These are phyloP conservation scores for Morone saxatilis DNA, from an alignment of 2,113 vertebrate species.

Conservation along the genomic window DNA sequence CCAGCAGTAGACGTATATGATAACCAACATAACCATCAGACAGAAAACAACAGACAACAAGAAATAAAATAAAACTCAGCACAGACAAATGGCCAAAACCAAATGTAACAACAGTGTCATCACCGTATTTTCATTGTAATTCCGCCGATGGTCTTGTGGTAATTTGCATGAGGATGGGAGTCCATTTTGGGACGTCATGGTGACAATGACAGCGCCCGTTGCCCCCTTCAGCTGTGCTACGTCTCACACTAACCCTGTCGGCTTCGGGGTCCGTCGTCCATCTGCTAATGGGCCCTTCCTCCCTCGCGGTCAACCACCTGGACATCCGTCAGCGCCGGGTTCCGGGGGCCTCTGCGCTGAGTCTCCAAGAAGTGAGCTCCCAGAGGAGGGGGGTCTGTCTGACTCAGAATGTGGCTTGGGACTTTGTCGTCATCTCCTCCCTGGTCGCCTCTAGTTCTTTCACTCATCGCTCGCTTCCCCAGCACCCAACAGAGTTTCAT, in stretches of 20 bases:
- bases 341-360: constrained; percentile 36
- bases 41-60: no score
- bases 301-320: constrained; percentile 73
- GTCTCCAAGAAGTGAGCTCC: constrained; percentile 50
- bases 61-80: constrained; percentile 2
- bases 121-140: constrained; percentile 21
- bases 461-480: constrained; percentile 55
- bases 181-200: constrained; percentile 33
- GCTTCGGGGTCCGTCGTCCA: constrained; percentile 40
- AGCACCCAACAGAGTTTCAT: constrained; percentile 17
- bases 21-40: no score
- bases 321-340: constrained; percentile 61
- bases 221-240: constrained; percentile 70
- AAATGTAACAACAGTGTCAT: constrained; percentile 1
- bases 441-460: constrained; percentile 17
- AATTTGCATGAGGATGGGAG: constrained; percentile 39
- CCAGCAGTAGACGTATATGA: no score
- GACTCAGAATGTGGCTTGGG: constrained; percentile 19
- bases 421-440: constrained; percentile 31
- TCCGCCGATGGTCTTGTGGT: constrained; percentile 13
- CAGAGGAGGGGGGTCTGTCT: constrained; percentile 28
- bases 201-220: constrained; percentile 57
- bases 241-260: constrained; percentile 57
- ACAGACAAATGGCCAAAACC: constrained; percentile 7
- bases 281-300: constrained; percentile 67